phyloP scores from a whole-genome alignment of 2,797 vertebrate genomes.

The Pseudochirops corinnae region DNA sequence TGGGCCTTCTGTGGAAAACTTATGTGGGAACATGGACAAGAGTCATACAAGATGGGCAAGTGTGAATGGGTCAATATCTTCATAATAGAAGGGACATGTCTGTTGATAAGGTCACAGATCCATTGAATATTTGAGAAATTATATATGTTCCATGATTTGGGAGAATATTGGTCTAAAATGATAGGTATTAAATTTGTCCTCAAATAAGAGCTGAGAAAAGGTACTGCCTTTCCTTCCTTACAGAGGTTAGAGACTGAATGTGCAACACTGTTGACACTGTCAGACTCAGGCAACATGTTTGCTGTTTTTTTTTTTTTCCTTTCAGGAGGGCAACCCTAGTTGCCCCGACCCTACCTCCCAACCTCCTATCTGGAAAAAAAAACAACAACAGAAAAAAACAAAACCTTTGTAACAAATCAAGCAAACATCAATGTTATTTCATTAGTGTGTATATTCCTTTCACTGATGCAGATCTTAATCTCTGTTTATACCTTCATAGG shows the following conservation, averaged over 20 bases:
- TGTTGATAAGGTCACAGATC: not conserved
- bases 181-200: not conserved
- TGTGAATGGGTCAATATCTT: not conserved
- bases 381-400: not conserved
- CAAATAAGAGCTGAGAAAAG: not conserved
- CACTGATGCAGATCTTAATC: not conserved
- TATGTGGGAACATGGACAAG: not conserved
- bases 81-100: not conserved
- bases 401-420: not conserved
- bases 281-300: not conserved
- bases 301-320: not conserved
- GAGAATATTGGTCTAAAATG: not conserved
- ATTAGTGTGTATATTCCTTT: not conserved
- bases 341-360: not conserved
- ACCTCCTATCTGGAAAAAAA: not conserved
- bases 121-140: not conserved
- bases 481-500: not conserved
- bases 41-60: not conserved
- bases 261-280: not conserved
- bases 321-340: not conserved
- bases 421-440: not conserved
- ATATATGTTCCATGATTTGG: not conserved
- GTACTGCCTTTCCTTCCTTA: not conserved
- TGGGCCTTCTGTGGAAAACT: not conserved
- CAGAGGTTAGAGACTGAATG: not conserved